Percentiles rank a stretch among this genome's conserved stretches.
phyloP scores from a whole-genome alignment of 2,113 vertebrate species.

The Rhinolophus ferrumequinum region DNA sequence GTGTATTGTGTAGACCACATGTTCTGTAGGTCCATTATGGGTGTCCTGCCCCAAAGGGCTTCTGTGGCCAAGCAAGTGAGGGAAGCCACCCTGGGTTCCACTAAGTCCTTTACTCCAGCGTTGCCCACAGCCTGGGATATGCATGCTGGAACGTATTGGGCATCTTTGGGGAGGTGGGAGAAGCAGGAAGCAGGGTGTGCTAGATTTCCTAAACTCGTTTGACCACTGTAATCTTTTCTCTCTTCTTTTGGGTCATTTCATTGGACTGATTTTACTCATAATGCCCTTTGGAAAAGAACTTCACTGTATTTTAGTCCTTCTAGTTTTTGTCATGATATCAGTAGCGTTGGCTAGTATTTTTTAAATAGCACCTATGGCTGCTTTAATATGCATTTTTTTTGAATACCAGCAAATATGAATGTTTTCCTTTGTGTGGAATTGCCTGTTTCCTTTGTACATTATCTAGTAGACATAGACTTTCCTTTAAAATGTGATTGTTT shows the following conservation, averaged over 20 bases:
- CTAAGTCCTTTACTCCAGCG: background rate
- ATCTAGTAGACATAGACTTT: background rate
- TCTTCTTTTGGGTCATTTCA: background rate
- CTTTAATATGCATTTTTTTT: background rate
- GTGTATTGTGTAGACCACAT: fast-evolving
- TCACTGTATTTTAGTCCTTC: background rate
- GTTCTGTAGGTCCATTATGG: too few species aligned
- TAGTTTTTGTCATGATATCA: background rate
- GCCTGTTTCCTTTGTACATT: background rate
- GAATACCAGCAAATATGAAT: background rate
- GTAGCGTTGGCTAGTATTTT: background rate
- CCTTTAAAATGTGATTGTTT: background rate
- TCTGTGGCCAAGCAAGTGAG: background rate
- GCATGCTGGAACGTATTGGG: fast-evolving
- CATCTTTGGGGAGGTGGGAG: background rate
- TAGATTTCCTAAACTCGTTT: fast-evolving
- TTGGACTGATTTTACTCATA: background rate
- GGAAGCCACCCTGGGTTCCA: background rate
- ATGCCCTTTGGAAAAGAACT: background rate
- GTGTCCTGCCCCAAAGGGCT: background rate
- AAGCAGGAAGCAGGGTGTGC: fast-evolving
- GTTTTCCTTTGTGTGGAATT: background rate
- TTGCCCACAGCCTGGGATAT: fast-evolving
- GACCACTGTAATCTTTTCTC: background rate
- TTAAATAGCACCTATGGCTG: background rate